Conservation (phyloP, 53 echinoderm and acorn worm species). For the Apostichopus leukothele region DNA sequence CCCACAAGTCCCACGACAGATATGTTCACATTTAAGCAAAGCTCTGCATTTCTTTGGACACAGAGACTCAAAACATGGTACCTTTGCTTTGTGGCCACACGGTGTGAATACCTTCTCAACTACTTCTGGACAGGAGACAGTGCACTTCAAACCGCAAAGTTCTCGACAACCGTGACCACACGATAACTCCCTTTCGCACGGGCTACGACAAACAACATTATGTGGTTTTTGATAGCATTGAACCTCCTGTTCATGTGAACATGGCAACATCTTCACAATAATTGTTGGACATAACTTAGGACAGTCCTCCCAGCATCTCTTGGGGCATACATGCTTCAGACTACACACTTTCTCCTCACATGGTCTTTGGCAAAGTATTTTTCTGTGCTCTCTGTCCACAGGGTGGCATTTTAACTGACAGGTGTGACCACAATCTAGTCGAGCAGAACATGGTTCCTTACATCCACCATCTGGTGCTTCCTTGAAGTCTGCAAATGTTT, state of each 20-base stretch:
- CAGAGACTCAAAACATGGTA: constrained; percentile 57
- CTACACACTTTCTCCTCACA: constrained; percentile 50
- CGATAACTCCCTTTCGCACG: constrained; percentile 59
- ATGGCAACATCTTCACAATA: constrained; percentile 27
- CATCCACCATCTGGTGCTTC: constrained; percentile 78
- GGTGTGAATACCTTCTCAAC: constrained; percentile 53
- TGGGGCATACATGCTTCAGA: constrained; percentile 54
- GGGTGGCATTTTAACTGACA: constrained; percentile 66
- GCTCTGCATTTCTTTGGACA: constrained; percentile 61
- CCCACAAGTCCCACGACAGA: constrained; percentile 69
- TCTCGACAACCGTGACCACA: constrained; percentile 70
- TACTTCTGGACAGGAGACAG: constrained; percentile 55
- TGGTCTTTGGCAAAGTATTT: constrained; percentile 44
- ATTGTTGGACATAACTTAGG: constrained; percentile 54
- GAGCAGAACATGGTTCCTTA: constrained; percentile 48
- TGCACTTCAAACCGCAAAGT: constrained; percentile 64
- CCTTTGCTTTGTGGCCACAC: constrained; percentile 63
- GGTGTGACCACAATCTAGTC: constrained; percentile 58
- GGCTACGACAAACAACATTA: constrained; percentile 30
- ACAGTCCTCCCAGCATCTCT: constrained; percentile 57
- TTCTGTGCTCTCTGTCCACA: constrained; percentile 50
- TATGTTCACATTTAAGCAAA: constrained; percentile 63
- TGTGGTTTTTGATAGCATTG: background rate
- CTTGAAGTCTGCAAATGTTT: constrained; percentile 62
- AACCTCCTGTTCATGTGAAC: background rate